Evolutionary conservation across 2,888 invertebrate species (phyloP).

Genomic region (Lymantria dispar): DNA sequence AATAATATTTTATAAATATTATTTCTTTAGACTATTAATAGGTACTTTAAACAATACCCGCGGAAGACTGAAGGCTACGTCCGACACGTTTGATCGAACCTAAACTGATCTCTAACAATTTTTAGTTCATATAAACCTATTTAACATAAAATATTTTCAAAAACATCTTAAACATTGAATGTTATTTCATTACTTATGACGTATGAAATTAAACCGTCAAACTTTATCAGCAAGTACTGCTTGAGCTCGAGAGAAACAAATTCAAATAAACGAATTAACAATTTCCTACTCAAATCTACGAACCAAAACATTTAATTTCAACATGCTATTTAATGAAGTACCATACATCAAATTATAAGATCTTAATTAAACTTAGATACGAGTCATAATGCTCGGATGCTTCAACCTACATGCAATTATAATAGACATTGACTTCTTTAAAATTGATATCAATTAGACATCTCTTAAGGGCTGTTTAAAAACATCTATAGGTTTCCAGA

Average conservation of each 20-base stretch:
- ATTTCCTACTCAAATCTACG: constrained; percentile 37
- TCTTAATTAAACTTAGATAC: constrained; percentile 22
- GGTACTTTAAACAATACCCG: too few relatives aligned
- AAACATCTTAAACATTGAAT: too few relatives aligned
- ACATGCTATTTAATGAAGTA: constrained; percentile 48
- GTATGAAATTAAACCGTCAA: too few relatives aligned
- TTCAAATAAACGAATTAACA: constrained; percentile 15
- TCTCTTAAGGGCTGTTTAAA: constrained; percentile 51
- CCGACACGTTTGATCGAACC: too few relatives aligned
- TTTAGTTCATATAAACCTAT: too few relatives aligned
- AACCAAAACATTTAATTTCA: constrained; percentile 42
- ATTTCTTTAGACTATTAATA: too few relatives aligned
- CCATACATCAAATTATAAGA: constrained; percentile 12
- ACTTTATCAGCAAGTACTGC: too few relatives aligned
- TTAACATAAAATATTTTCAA: too few relatives aligned
- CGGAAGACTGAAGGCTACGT: too few relatives aligned
- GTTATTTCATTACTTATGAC: too few relatives aligned
- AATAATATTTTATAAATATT: too few relatives aligned
- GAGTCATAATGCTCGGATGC: constrained; percentile 56
- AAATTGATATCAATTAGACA: constrained; percentile 44
- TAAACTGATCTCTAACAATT: too few relatives aligned
- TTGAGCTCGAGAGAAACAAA: constrained; percentile 8
- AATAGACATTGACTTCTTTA: constrained; percentile 50
- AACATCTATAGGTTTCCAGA: constrained; percentile 42
- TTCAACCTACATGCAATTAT: constrained; percentile 72